Conservation (phyloP, 2,888 invertebrate species). For the Sabellastarte sp. region DNA sequence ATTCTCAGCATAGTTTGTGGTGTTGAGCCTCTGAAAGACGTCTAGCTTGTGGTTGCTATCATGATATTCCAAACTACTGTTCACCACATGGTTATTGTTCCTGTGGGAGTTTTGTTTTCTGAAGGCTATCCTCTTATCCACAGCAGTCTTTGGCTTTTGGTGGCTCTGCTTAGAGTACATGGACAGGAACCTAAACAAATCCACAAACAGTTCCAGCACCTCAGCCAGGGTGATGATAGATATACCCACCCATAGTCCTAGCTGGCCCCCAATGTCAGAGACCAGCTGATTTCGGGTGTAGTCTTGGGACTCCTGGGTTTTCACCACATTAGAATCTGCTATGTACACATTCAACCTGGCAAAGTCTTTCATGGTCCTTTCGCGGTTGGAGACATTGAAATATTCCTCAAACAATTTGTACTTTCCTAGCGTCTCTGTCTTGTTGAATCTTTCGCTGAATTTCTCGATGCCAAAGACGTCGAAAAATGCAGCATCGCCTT, state of each 20-base stretch:
- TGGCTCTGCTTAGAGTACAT: too few species aligned
- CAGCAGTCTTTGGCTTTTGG: too few species aligned
- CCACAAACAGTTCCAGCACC: conserved; percentile 23
- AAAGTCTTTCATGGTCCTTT: conserved; percentile 28
- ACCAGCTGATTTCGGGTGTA: conserved; percentile 29
- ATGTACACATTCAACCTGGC: conserved; percentile 31
- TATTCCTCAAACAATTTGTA: conserved; percentile 15
- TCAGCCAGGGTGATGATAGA: conserved; percentile 30
- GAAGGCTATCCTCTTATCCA: too few species aligned
- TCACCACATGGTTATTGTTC: too few species aligned
- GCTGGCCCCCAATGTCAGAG: conserved; percentile 30
- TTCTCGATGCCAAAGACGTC: conserved; percentile 27
- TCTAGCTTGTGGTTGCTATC: too few species aligned
- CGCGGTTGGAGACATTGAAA: conserved; percentile 19
- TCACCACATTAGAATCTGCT: conserved; percentile 31
- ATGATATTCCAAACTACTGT: too few species aligned
- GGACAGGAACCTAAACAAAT: not conserved
- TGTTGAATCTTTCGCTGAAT: conserved; percentile 23
- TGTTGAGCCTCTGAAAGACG: too few species aligned
- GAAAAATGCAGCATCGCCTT: conserved; percentile 27
- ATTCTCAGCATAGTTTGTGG: too few species aligned
- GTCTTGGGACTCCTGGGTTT: conserved; percentile 27
- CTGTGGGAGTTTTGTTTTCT: too few species aligned
- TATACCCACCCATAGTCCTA: conserved; percentile 33
- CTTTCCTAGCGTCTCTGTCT: conserved; percentile 12